Conservation (phyloP, 2,113 vertebrate species). For the Sorex araneus region DNA sequence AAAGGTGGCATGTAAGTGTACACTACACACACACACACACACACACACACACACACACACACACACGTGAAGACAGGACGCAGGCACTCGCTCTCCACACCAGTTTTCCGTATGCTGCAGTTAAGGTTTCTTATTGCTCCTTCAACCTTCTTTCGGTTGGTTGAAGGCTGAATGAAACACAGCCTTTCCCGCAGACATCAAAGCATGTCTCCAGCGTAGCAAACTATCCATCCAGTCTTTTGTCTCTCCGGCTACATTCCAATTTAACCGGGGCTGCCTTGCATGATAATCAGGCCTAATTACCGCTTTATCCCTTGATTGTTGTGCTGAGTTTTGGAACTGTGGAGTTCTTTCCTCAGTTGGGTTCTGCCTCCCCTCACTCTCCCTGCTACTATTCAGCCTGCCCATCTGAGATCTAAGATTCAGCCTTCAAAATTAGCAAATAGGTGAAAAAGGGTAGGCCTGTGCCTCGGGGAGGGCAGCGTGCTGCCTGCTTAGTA, state of each 20-base stretch:
- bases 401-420: slow-evolving; percentile 52
- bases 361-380: slow-evolving; percentile 78
- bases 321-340: slow-evolving; percentile 87
- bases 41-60: neutral
- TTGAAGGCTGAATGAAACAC: slow-evolving; percentile 79
- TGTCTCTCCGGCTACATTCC: slow-evolving; percentile 89
- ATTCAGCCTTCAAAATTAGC: slow-evolving; percentile 78
- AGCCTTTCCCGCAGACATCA: slow-evolving; percentile 87
- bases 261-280: slow-evolving; percentile 88
- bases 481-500: slow-evolving; percentile 3
- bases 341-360: slow-evolving; percentile 83
- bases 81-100: neutral
- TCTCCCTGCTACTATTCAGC: slow-evolving; percentile 78
- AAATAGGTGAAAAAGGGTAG: slow-evolving; percentile 77
- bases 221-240: slow-evolving; percentile 86
- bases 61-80: neutral
- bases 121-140: slow-evolving; percentile 69
- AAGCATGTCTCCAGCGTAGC: slow-evolving; percentile 86
- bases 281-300: slow-evolving; percentile 91
- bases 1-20: neutral
- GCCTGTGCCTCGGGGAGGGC: slow-evolving; percentile 48
- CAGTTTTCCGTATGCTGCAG: slow-evolving; percentile 56
- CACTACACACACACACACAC: no score
- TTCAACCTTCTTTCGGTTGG: slow-evolving; percentile 76
- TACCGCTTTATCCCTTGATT: slow-evolving; percentile 89